phyloP scores from a whole-genome alignment of 92 coral and sea anemone genomes.

The Umimayanthus chanpuru region DNA sequence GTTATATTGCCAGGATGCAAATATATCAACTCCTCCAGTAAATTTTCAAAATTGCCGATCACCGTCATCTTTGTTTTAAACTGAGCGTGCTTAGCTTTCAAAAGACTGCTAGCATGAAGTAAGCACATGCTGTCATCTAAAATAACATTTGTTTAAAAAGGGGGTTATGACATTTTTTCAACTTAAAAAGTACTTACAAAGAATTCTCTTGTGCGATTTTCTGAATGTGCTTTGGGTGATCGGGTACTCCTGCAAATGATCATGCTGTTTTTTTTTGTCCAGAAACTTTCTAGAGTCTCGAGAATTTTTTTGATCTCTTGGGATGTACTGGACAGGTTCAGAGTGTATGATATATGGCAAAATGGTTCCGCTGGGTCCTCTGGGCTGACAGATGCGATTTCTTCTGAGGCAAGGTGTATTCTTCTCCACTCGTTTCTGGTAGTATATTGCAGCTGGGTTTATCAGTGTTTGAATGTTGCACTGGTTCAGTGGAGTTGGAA shows the following conservation, averaged over 20 bases:
- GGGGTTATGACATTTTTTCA: no score
- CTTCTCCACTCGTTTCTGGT: background rate
- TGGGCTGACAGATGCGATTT: background rate
- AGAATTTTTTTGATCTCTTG: conserved; percentile 22
- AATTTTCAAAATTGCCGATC: no score
- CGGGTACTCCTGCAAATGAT: background rate
- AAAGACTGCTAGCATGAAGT: no score
- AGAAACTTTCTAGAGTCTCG: conserved; percentile 2
- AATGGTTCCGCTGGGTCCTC: background rate
- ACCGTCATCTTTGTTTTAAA: no score
- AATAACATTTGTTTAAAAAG: no score
- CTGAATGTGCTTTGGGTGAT: no score
- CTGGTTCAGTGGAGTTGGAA: background rate
- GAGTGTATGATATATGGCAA: background rate
- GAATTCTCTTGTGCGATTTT: no score
- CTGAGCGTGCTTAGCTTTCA: no score
- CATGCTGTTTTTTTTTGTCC: conserved; percentile 22
- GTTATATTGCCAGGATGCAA: no score
- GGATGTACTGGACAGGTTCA: background rate
- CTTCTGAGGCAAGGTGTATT: background rate
- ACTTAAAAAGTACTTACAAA: no score
- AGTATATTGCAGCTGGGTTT: background rate
- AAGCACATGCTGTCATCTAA: no score
- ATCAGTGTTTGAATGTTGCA: background rate
- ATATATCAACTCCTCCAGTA: no score